phyloP scores from a whole-genome alignment of 2,888 invertebrate species.

The Blastobasis adustella region DNA sequence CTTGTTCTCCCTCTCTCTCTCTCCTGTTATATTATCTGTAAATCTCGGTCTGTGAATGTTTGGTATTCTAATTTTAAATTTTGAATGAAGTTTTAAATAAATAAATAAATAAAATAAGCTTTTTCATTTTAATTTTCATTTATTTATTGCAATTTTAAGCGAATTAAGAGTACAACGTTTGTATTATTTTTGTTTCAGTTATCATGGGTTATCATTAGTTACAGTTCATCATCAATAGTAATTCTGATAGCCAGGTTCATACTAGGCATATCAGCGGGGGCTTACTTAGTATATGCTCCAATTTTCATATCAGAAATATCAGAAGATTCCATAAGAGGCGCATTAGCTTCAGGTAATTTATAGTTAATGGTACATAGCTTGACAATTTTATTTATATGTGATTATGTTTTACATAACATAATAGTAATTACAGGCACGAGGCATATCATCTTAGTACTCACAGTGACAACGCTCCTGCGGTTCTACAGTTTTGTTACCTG shows the following conservation, averaged over 20 bases:
- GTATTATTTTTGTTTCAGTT: slow-evolving; percentile 35
- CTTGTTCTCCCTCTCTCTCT: too few relatives aligned
- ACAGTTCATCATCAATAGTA: slow-evolving; percentile 51
- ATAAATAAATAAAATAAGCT: too few relatives aligned
- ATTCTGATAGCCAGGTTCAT: slow-evolving; percentile 72
- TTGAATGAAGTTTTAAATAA: too few relatives aligned
- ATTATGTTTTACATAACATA: not conserved
- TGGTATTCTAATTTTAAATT: too few relatives aligned
- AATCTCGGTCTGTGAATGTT: too few relatives aligned
- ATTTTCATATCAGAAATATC: slow-evolving; percentile 79
- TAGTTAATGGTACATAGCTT: not conserved
- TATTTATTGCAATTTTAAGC: too few relatives aligned
- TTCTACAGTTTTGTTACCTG: not conserved
- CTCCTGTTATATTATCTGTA: too few relatives aligned
- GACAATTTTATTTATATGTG: not conserved
- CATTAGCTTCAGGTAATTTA: slow-evolving; percentile 45
- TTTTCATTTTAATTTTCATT: too few relatives aligned
- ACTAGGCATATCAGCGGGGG: slow-evolving; percentile 74
- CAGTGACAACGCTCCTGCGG: not conserved
- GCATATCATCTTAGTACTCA: not conserved
- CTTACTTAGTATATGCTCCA: slow-evolving; percentile 71
- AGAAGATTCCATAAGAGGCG: slow-evolving; percentile 61
- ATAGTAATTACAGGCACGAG: not conserved
- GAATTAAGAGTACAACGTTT: not conserved
- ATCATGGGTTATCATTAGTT: slow-evolving; percentile 74